Evolutionary conservation across 2,797 vertebrate genomes (phyloP).

Genomic region (Mus minutoides): DNA sequence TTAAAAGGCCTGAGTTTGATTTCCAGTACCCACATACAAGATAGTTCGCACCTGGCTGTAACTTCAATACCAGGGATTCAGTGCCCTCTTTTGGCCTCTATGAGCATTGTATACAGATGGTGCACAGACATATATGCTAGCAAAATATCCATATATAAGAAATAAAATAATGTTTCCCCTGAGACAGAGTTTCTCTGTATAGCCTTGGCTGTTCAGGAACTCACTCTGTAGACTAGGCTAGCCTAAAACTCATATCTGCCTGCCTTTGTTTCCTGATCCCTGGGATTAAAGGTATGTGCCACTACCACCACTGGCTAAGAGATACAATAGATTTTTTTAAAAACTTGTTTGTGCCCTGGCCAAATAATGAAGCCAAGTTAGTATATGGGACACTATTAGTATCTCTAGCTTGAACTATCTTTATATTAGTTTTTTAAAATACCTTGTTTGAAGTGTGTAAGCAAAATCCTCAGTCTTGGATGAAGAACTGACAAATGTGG

Average conservation of each 20-base stretch:
- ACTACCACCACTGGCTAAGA: not conserved
- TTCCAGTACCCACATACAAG: not conserved
- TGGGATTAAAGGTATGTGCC: not conserved
- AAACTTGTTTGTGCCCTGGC: not conserved
- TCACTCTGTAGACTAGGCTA: not conserved
- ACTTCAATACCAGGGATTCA: not conserved
- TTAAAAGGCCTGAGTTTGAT: not conserved
- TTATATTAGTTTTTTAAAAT: slow-evolving; percentile 21
- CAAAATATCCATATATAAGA: not conserved
- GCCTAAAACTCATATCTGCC: not conserved
- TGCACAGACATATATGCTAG: not conserved
- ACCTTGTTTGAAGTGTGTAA: not conserved
- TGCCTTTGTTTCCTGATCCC: not conserved
- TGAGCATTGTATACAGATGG: not conserved
- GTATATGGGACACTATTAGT: slow-evolving; percentile 45
- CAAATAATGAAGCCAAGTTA: slow-evolving; percentile 1
- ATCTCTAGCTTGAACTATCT: slow-evolving; percentile 46
- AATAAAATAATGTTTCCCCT: not conserved
- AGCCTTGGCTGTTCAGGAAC: not conserved
- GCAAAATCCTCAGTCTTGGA: slow-evolving; percentile 23
- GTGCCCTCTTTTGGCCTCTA: not conserved
- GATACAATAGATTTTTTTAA: not conserved
- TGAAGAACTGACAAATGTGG: slow-evolving; percentile 7
- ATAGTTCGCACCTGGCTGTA: not conserved
- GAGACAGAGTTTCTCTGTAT: not conserved